phyloP scores from a whole-genome alignment of 23 tunicate species.

The Aplidium turbinatum region DNA sequence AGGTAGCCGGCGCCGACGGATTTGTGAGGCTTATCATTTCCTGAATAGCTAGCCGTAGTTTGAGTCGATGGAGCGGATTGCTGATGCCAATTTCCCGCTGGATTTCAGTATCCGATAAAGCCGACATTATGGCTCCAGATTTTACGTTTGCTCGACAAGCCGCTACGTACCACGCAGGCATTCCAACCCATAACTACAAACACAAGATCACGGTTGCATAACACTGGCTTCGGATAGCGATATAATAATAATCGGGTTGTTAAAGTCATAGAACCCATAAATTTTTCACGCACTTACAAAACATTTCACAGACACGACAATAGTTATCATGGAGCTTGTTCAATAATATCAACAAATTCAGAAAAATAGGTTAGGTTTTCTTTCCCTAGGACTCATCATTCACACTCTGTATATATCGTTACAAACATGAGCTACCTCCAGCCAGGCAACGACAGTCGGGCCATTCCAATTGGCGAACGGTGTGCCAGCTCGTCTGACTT shows the following conservation, averaged over 20 bases:
- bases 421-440: constrained; percentile 46
- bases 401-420: neutral
- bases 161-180: constrained; percentile 94
- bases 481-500: constrained; percentile 63
- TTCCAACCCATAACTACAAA: constrained; percentile 85
- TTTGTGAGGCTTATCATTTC: constrained; percentile 84
- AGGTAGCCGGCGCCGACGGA: constrained; percentile 79
- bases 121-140: constrained; percentile 90
- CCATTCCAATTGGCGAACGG: constrained; percentile 85
- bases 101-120: constrained; percentile 80
- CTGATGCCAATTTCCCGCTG: constrained; percentile 86
- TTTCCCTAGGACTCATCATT: neutral
- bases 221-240: no score
- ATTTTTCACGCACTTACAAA: neutral
- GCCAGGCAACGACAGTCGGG: constrained; percentile 89
- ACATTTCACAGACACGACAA: no score
- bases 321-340: no score
- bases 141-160: constrained; percentile 88
- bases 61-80: constrained; percentile 87
- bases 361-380: no score
- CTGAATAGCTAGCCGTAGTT: constrained; percentile 88
- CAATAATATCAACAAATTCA: no score
- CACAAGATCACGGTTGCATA: no score
- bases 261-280: neutral
- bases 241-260: neutral